A percentile compares a stretch with the other conserved stretches of the same genome.
phyloP scores from a whole-genome alignment of 2,113 vertebrate genomes.

The Corythornis madagascariensis region DNA sequence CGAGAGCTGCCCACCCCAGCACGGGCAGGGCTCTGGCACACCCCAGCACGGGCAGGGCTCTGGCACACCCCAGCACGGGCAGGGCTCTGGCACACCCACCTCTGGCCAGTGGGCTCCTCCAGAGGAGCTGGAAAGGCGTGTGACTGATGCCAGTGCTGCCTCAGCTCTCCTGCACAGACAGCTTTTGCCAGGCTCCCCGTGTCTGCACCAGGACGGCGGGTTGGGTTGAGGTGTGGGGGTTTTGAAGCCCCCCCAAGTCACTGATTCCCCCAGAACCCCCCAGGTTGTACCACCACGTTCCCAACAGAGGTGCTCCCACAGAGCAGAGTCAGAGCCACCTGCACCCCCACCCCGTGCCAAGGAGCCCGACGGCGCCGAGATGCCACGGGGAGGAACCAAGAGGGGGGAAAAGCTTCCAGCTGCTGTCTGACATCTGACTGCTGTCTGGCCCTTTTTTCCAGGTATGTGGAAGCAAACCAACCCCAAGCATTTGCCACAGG shows the following conservation, averaged over 20 bases:
- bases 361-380: rapidly evolving
- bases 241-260: not conserved
- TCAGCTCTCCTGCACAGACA: rapidly evolving
- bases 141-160: rapidly evolving
- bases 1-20: rapidly evolving
- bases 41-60: not conserved
- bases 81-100: not conserved
- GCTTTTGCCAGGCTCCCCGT: not conserved
- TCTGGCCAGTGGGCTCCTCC: rapidly evolving
- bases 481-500: not conserved
- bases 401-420: not conserved
- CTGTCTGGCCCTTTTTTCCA: not conserved
- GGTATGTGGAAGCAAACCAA: not conserved
- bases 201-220: rapidly evolving
- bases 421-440: too few species aligned
- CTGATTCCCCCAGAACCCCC: not conserved
- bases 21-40: not conserved
- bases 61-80: too few species aligned
- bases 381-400: not conserved
- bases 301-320: too few species aligned
- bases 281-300: too few species aligned
- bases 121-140: rapidly evolving
- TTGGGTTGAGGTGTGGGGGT: rapidly evolving
- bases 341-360: rapidly evolving
- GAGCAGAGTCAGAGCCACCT: too few species aligned